These are phyloP conservation scores for Drosophila lacertosa DNA, from an alignment of 1,140 invertebrate species.

Conservation along the genomic window DNA sequence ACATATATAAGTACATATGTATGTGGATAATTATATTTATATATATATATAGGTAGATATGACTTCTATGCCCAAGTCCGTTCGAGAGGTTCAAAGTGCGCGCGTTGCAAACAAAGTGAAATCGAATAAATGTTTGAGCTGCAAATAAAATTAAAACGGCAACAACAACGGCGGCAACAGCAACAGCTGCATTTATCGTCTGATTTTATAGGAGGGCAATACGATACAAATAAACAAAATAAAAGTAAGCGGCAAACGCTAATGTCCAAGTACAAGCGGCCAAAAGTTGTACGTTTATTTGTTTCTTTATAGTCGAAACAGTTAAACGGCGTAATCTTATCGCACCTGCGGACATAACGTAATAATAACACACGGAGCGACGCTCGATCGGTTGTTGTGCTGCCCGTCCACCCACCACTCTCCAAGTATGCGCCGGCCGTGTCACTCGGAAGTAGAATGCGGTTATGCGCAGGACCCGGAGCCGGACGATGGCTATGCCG, in stretches of 20 bases:
- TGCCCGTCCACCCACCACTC: not conserved
- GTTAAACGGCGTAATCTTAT: slow-evolving; percentile 38
- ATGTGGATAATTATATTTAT: not conserved
- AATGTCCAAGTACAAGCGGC: no score
- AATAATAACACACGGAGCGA: not conserved
- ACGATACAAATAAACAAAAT: slow-evolving; percentile 44
- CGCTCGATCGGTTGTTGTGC: not conserved
- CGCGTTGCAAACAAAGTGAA: slow-evolving; percentile 1
- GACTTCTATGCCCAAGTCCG: slow-evolving; percentile 4
- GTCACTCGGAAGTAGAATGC: slow-evolving; percentile 6
- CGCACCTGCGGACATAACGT: not conserved
- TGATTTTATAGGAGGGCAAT: slow-evolving; percentile 49
- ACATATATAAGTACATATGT: not conserved
- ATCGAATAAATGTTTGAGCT: slow-evolving; percentile 53
- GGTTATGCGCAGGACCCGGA: slow-evolving; percentile 4
- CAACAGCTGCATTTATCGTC: slow-evolving; percentile 41
- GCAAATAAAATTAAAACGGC: slow-evolving; percentile 41
- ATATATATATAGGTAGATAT: not conserved
- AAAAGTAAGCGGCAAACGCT: not conserved
- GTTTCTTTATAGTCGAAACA: slow-evolving; percentile 17
- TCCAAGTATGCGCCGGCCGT: slow-evolving; percentile 15
- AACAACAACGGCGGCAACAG: slow-evolving; percentile 10
- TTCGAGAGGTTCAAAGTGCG: slow-evolving; percentile 63
- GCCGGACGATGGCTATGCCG: slow-evolving; percentile 27
- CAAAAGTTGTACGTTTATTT: not conserved